phyloP scores from a whole-genome alignment of 2,888 invertebrate genomes.

The Rhingia campestris region DNA sequence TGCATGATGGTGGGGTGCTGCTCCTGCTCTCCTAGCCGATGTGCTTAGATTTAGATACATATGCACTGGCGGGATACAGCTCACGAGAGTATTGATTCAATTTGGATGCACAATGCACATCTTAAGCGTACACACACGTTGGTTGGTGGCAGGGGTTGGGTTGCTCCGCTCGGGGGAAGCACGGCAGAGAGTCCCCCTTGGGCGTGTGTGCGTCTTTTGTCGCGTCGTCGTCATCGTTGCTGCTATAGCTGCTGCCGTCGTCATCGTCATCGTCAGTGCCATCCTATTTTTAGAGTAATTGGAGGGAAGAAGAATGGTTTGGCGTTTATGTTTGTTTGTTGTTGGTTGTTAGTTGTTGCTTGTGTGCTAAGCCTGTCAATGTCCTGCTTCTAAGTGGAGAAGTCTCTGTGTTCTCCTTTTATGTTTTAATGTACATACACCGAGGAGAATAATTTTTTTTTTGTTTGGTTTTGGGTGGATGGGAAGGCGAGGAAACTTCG shows the following conservation, averaged over 20 bases:
- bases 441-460: neutral
- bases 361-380: slow-evolving; percentile 57
- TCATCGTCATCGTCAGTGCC: slow-evolving; percentile 27
- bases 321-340: slow-evolving; percentile 51
- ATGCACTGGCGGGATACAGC: neutral
- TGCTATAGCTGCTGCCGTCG: neutral
- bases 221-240: slow-evolving; percentile 22
- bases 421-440: neutral
- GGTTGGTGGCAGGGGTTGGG: neutral
- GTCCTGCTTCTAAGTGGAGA: slow-evolving; percentile 50
- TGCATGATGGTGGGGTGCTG: slow-evolving; percentile 48
- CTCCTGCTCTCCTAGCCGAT: neutral
- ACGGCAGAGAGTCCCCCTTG: slow-evolving; percentile 38
- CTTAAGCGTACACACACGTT: slow-evolving; percentile 22
- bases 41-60: slow-evolving; percentile 16
- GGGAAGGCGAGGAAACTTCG: neutral
- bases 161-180: neutral
- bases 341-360: slow-evolving; percentile 52
- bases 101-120: slow-evolving; percentile 60
- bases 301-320: slow-evolving; percentile 66
- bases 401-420: neutral
- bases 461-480: neutral
- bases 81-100: slow-evolving; percentile 43
- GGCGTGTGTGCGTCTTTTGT: slow-evolving; percentile 55
- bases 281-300: slow-evolving; percentile 66